A percentile compares a stretch with the other conserved stretches of the same genome.
These are phyloP conservation scores for Drosophila sucinea DNA, from an alignment of 1,140 invertebrate species.

Conservation along the genomic window DNA sequence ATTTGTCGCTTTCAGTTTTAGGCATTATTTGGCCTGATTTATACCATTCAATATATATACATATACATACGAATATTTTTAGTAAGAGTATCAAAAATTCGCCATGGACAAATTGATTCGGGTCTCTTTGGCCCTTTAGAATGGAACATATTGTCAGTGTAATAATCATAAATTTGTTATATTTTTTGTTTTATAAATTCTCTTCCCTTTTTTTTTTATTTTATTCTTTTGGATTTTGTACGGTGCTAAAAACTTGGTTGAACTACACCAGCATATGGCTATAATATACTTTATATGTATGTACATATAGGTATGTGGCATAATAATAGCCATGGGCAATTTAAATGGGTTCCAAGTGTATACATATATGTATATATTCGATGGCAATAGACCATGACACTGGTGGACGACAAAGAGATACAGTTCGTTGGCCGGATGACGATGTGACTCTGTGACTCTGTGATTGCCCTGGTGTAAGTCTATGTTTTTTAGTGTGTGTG, in stretches of 20 bases:
- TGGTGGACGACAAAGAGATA: constrained; percentile 51
- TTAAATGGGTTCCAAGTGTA: constrained; percentile 50
- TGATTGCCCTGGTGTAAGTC: constrained; percentile 27
- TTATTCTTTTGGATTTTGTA: background rate
- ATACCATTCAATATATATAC: no score
- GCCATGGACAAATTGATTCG: background rate
- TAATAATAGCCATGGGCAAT: constrained; percentile 26
- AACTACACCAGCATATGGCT: constrained; percentile 5
- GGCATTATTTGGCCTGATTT: no score
- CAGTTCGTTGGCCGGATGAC: constrained; percentile 53
- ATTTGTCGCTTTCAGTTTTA: no score
- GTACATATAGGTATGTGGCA: background rate
- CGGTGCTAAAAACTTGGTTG: background rate
- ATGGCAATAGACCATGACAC: constrained; percentile 73
- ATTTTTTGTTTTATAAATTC: background rate
- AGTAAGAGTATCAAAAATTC: background rate
- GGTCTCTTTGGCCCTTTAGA: background rate
- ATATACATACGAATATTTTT: background rate
- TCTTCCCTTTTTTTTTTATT: background rate
- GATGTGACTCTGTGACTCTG: constrained; percentile 18
- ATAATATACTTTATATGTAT: constrained; percentile 1
- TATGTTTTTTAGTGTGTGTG: constrained; percentile 33
- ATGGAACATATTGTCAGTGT: background rate
- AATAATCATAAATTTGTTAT: constrained; percentile 9
- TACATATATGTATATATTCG: background rate